Evolutionary conservation across 2,888 invertebrate species (phyloP), one percentile per base, ranked within the genome.

Genomic region (Neoitamus cyanurus): DNA sequence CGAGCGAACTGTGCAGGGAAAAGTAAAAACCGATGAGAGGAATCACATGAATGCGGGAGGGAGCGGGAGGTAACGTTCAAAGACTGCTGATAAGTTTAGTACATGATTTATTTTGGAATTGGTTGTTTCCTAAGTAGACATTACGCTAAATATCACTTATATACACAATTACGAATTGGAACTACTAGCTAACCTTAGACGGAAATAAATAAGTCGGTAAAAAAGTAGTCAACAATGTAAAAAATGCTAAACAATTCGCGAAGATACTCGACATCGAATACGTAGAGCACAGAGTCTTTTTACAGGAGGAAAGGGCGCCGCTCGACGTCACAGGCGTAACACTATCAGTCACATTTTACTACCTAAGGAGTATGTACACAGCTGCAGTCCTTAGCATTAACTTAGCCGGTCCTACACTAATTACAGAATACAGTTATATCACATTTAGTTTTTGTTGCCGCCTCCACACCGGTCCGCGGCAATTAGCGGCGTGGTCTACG

Each of bases 311-410:
- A 36, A 30, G 25, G 31, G 31, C 30, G 70, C 30, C 30, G 34
- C 13, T n/a, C 7, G 30, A 70, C 34, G 30, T 82, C 69, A 37
- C 82, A 37, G 30, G 36, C 69, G 48, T 82, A 80, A 82, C 82
- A 69, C 82, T 82, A 82, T 82, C 82, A 82, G 82, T 82, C 82
- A 82, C 82, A 82, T 69, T 69, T 80, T 82, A 69, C 68, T 69
- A 82, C 9, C 42, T 82, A 82, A 31, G 73, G 31, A 15, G 9
- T 78, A 48, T 78, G 30, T 78, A 78, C 78, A 78, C 78, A 58
- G 75, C 75, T 48, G 31, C 13, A 31, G 42, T 77, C 28, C 42
- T 78, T 78, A 48, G 48, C 25, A 58, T 11, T 78, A 78, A 31
- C 78, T 48, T 78, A 78, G 25, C 31, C 4, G 46, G 77, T 25